These are phyloP conservation scores for Temnothorax rugatulus DNA, from an alignment of 2,888 invertebrate species.

Conservation along the genomic window DNA sequence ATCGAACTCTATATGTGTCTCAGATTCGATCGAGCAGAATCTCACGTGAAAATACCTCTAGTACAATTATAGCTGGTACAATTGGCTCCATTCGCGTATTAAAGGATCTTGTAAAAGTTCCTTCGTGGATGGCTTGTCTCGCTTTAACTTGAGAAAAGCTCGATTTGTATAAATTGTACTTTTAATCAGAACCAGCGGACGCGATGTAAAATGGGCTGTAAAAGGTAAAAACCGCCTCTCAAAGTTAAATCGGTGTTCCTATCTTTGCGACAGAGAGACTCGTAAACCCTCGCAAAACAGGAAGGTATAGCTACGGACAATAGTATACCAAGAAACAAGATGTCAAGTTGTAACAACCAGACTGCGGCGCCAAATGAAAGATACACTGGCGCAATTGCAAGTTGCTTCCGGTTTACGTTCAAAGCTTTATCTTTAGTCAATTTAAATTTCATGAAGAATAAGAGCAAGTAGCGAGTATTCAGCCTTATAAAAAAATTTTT, in stretches of 20 bases:
- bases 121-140: background rate
- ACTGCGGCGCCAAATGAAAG: conserved; percentile 16
- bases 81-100: background rate
- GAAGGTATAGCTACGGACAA: conserved; percentile 14
- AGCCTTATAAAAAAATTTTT: background rate
- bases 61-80: background rate
- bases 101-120: background rate
- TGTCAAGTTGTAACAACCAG: conserved; percentile 35
- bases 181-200: conserved; percentile 25
- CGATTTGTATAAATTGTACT: conserved; percentile 8
- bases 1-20: background rate
- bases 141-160: conserved; percentile 17
- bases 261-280: conserved; percentile 29
- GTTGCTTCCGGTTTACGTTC: background rate
- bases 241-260: conserved; percentile 26
- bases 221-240: conserved; percentile 35
- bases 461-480: background rate
- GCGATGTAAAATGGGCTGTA: conserved; percentile 38
- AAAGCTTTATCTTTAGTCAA: conserved; percentile 2
- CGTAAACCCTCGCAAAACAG: conserved; percentile 24
- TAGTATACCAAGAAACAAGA: conserved; percentile 9
- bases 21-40: background rate
- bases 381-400: conserved; percentile 6
- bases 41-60: background rate
- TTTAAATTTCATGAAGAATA: background rate